Conservation (phyloP, 92 coral and sea anemone genomes). For the Siderastrea siderea region DNA sequence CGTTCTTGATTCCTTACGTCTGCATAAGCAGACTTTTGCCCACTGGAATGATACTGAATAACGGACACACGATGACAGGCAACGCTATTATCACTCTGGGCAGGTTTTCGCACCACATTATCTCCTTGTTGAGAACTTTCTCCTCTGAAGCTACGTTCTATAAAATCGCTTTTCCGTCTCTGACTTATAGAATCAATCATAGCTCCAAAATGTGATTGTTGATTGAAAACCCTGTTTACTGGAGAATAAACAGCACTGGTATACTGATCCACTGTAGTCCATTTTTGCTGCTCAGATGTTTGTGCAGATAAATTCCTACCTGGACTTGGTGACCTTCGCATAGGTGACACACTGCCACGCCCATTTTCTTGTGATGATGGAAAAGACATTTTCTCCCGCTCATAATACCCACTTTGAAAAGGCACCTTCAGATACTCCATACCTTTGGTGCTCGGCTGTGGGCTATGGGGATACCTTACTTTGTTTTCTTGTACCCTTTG, state of each 20-base stretch:
- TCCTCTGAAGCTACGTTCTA: neutral
- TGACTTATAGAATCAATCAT: conserved; percentile 1
- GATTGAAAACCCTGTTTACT: neutral
- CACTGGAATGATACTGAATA: conserved; percentile 82
- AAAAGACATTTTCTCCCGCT: neutral
- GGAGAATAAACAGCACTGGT: neutral
- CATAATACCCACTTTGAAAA: conserved; percentile 13
- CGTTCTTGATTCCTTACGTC: conserved; percentile 3
- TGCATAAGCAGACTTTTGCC: conserved; percentile 18
- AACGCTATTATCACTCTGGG: conserved; percentile 21
- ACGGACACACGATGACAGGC: conserved; percentile 89
- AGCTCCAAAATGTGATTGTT: neutral
- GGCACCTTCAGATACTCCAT: conserved; percentile 20
- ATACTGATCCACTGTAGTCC: neutral
- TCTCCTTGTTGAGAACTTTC: conserved; percentile 5
- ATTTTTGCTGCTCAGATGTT: neutral
- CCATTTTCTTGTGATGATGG: neutral
- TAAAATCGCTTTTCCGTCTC: neutral
- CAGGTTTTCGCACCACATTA: neutral
- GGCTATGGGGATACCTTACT: neutral
- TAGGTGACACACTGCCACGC: conserved; percentile 8
- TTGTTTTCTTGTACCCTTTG: neutral
- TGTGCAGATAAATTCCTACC: neutral
- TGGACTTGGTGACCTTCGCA: neutral
- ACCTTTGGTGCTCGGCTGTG: conserved; percentile 11